Conservation (phyloP, 2,797 vertebrate genomes). For the Catamblyrhynchus diadema region DNA sequence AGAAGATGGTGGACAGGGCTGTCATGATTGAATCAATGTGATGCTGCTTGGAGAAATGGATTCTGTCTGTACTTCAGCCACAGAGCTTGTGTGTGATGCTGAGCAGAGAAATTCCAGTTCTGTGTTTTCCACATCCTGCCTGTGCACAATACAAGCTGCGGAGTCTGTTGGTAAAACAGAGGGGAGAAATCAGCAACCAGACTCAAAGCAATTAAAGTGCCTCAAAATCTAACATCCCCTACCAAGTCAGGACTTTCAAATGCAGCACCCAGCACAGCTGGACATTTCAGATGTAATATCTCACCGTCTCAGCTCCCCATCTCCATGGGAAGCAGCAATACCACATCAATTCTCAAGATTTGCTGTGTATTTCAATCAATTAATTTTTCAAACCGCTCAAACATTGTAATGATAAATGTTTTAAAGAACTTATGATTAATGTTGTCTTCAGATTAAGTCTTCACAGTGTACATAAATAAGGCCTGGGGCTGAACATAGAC, state of each 20-base stretch:
- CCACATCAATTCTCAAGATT: not conserved
- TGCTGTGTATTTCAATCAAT: not conserved
- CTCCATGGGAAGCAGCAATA: not conserved
- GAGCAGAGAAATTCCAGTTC: not conserved
- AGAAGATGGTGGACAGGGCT: fast-evolving
- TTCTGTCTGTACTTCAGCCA: not conserved
- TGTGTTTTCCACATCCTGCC: not conserved
- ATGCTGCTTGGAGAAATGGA: not conserved
- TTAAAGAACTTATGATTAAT: constrained; percentile 43
- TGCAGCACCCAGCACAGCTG: not conserved
- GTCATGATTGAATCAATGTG: not conserved
- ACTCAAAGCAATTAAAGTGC: not conserved
- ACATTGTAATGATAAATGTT: constrained; percentile 4
- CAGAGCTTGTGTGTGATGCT: not conserved
- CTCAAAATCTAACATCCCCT: not conserved
- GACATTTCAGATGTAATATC: not conserved
- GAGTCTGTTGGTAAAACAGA: not conserved
- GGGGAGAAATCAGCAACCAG: not conserved
- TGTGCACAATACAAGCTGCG: not conserved
- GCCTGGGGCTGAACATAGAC: not conserved
- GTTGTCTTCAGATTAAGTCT: constrained; percentile 24
- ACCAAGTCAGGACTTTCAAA: not conserved
- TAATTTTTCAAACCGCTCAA: not conserved
- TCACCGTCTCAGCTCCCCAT: not conserved
- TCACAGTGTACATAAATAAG: constrained; percentile 8